These are phyloP conservation scores for Prunella himalayana DNA, from an alignment of 2,113 vertebrate genomes.

Conservation along the genomic window DNA sequence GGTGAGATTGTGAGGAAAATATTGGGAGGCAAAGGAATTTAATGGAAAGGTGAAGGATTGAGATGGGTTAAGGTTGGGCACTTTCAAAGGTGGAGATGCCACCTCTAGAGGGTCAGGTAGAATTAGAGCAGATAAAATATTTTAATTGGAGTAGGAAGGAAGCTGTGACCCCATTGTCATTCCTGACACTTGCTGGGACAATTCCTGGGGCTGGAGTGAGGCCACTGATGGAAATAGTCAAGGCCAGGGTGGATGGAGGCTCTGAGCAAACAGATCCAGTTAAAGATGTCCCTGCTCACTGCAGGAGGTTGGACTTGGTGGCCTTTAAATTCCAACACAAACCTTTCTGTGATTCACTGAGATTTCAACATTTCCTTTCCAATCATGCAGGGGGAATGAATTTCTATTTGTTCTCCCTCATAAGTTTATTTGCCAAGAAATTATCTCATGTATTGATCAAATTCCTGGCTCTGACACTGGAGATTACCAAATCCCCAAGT, in stretches of 20 bases:
- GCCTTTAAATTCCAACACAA: background rate
- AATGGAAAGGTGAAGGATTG: background rate
- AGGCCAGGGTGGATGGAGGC: background rate
- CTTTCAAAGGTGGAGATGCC: background rate
- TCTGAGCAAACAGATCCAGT: background rate
- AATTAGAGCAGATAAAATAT: background rate
- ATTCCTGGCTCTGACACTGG: background rate
- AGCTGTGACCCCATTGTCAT: background rate
- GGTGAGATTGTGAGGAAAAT: background rate
- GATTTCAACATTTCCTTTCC: background rate
- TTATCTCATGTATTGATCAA: background rate
- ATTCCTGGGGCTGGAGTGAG: background rate
- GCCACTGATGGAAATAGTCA: background rate
- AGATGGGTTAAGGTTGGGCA: background rate
- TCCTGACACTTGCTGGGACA: background rate
- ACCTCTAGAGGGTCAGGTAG: background rate
- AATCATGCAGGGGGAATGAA: fast-evolving
- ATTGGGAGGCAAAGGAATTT: background rate
- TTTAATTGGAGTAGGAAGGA: background rate
- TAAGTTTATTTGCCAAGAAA: background rate
- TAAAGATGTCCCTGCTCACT: background rate
- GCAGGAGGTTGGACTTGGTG: background rate
- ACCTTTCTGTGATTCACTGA: background rate
- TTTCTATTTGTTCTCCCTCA: background rate
- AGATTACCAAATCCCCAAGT: background rate